Base-by-base conservation (phyloP, 2,888 invertebrate species). In the Diogma glabrata region DNA sequence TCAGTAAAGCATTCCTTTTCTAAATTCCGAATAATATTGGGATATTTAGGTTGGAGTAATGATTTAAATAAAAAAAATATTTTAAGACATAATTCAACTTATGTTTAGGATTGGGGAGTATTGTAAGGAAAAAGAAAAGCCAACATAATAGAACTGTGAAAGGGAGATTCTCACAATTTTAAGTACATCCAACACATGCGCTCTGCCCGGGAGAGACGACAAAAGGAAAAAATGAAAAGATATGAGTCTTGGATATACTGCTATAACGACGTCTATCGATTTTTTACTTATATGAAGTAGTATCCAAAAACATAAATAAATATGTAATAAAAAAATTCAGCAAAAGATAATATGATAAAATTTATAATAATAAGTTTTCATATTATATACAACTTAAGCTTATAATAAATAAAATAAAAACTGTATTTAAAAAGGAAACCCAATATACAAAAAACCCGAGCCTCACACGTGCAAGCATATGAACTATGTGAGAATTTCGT, bases 1-100 rank as follows among this genome's bases (percentile, higher is more conserved):
- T 92, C 89, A 73, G 82, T 82, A 76, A 82, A 82, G 77, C 91
- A 91, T 81, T 88, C 87, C 76, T 82, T 81, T 76, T 84, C 86
- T 81, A 75, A 70, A 58, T 74, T 75, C 60, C 61, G 49, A 51
- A 54, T 43, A 47, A 52, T 48, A 38, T 30, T 49, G 36, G 36
- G 28, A 30, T 46, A 36, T 40, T 38, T 24, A 28, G 28, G 40
- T 28, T 17, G 28, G 20, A 36, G 28, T 51, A 49, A 48, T 40
- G 48, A 51, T 46, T 28, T 51, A 45, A 14, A 38, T 38, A 36
- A 6, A 16, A 36, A 16, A 36, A n/a, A 19, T 40, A 19, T 43
- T 3, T 8, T 43, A 22, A 23, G 43, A 43, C 38, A 19, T 10
- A 38, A 22, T 14, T 20, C 22, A 43, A 14, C 20, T 22, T 43